Conservation (phyloP, 30 jellyfish, hydroid and myxozoan genomes). For the Haliclystus octoradiatus region DNA sequence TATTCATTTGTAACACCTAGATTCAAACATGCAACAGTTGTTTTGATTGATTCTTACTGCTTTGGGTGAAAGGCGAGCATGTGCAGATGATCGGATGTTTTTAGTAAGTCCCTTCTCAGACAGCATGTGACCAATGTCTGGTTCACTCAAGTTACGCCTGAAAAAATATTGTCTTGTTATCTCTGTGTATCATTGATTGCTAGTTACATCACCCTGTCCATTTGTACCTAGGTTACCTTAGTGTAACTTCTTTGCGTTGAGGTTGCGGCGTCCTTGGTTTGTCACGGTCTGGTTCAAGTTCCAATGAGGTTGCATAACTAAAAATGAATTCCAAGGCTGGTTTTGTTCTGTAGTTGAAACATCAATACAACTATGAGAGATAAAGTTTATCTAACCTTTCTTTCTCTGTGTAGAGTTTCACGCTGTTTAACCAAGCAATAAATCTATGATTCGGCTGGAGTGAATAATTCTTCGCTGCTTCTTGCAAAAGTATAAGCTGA, state of each 20-base stretch:
- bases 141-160: slow-evolving; percentile 16
- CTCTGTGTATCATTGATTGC: background rate
- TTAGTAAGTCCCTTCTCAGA: background rate
- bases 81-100: background rate
- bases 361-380: background rate
- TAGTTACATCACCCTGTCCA: background rate
- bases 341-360: background rate
- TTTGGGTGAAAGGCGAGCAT: background rate
- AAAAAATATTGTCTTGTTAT: background rate
- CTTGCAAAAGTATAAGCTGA: slow-evolving; percentile 63
- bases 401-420: slow-evolving; percentile 53
- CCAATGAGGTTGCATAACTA: slow-evolving; percentile 14
- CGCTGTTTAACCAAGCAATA: slow-evolving; percentile 52
- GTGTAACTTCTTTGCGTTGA: background rate
- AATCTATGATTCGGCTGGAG: slow-evolving; percentile 37
- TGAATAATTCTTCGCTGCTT: slow-evolving; percentile 78
- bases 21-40: too few relatives aligned
- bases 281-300: slow-evolving; percentile 15
- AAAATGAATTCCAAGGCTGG: background rate
- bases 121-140: slow-evolving; percentile 6
- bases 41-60: too few relatives aligned
- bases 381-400: slow-evolving; percentile 75
- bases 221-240: slow-evolving; percentile 2
- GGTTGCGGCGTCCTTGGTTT: slow-evolving; percentile 14
- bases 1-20: too few relatives aligned